Base-by-base conservation (phyloP, 2,113 vertebrate species). In the Bombycilla garrulus region DNA sequence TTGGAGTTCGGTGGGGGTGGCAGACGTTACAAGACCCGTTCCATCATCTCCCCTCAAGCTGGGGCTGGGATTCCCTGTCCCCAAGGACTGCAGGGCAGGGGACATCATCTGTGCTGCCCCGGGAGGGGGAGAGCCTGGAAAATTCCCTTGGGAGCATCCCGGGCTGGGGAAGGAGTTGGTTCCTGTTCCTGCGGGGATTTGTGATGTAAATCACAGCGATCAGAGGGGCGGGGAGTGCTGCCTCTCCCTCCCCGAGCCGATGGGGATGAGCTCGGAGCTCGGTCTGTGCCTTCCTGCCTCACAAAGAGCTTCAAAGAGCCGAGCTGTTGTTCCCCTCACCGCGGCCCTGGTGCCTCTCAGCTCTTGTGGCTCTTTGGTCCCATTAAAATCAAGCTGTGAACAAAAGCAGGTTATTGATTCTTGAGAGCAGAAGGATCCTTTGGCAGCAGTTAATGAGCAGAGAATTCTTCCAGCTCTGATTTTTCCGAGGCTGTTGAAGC, bases 391-490 rank as follows among this genome's bases (percentile, higher is more conserved):
- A 81, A 91, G 84, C 94, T 90, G 78, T 25, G 91, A 88, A 89
- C 44, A 92, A 64, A 85, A 61, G 90, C 50, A 19, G 29, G 81
- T 85, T 90, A 88, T 85, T 62, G 89, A 91, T 95, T 72, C 78
- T 57, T 6, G 70, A 11, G 57, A 79, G 38, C 53, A 33, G 66
- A 61, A 81, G 56, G 81, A 10, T 57, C 21, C 40, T 85, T 91
- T 87, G 78, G 40, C 73, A 89, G 54, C 60, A 2, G 36, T 44
- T 73, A 66, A 65, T 18, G 70, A 87, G 62, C 81, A 17, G 56
- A 95, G 72, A 64, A 25, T 57, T 12, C 57, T 87, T 35, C 36
- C 20, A 40, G 12, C 66, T 51, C 62, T 69, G 86, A 12, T 72
- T 90, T 85, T 38, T 64, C 6, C 2, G 7, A 33, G 66, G 35